phyloP scores from a whole-genome alignment of 2,888 invertebrate species.

The Halictus quadricinctus region DNA sequence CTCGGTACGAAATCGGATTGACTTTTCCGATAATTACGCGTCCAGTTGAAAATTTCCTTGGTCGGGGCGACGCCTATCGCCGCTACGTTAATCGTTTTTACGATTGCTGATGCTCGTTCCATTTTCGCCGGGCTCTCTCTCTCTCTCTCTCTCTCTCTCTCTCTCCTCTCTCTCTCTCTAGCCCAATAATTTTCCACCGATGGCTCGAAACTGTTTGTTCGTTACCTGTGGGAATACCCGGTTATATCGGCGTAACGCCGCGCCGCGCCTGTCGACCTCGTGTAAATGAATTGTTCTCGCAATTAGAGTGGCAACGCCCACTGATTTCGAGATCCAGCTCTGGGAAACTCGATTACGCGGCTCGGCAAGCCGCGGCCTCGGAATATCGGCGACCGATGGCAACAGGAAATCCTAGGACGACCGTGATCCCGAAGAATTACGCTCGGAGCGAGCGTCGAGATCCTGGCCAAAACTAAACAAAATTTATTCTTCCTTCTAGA shows the following conservation, averaged over 20 bases:
- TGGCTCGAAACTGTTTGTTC: constrained; percentile 7
- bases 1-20: constrained; percentile 16
- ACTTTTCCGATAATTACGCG: constrained; percentile 21
- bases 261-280: background rate
- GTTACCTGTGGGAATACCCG: background rate
- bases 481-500: background rate
- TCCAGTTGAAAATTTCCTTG: background rate
- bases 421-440: background rate
- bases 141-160: background rate
- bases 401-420: background rate
- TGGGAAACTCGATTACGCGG: background rate
- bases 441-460: background rate
- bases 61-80: background rate
- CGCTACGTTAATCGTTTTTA: constrained; percentile 2
- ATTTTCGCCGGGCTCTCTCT: background rate
- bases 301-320: constrained; percentile 30
- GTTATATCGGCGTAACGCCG: constrained; percentile 14
- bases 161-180: background rate
- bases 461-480: background rate
- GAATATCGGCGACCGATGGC: background rate
- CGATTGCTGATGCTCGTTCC: background rate
- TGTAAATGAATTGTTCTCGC: constrained; percentile 41
- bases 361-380: background rate
- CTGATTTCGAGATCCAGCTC: constrained; percentile 21
- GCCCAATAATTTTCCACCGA: background rate